Conservation (phyloP, 2,797 vertebrate species). For the Epinephelus coioides region DNA sequence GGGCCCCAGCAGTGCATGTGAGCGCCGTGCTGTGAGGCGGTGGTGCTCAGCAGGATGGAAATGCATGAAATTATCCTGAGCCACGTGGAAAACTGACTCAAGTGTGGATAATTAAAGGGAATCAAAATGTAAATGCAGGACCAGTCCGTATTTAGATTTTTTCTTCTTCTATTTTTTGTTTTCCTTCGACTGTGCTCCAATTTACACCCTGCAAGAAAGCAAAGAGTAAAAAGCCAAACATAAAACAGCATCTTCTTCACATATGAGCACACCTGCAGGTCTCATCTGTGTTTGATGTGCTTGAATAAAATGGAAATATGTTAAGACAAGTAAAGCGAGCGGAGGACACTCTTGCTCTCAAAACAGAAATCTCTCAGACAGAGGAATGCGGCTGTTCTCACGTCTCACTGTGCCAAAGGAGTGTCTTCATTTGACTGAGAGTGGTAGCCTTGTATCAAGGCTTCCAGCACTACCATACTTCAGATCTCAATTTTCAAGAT, state of each 20-base stretch:
- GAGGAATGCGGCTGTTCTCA: not conserved
- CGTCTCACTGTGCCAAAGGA: constrained; percentile 19
- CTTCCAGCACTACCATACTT: constrained; percentile 53
- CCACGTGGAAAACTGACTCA: constrained; percentile 42
- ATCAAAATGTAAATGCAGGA: constrained; percentile 68
- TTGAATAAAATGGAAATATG: constrained; percentile 15
- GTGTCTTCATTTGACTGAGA: constrained; percentile 65
- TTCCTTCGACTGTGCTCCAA: not conserved
- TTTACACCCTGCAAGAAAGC: not conserved
- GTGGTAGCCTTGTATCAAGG: constrained; percentile 60
- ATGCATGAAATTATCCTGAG: constrained; percentile 67
- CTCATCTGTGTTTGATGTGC: constrained; percentile 7
- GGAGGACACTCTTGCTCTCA: not conserved
- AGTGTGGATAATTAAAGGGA: constrained; percentile 65
- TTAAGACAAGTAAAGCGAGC: not conserved
- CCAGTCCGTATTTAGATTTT: constrained; percentile 13
- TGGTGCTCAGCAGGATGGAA: constrained; percentile 34
- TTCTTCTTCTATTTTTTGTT: no score
- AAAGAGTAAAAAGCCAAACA: not conserved
- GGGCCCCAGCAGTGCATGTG: constrained; percentile 9
- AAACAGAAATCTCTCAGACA: constrained; percentile 1
- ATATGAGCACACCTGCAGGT: not conserved
- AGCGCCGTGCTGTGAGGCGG: constrained; percentile 4
- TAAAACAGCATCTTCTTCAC: not conserved
- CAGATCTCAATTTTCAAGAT: constrained; percentile 77